Evolutionary conservation across 2,113 vertebrate species (phyloP).

Genomic region (Cisticola juncidis): DNA sequence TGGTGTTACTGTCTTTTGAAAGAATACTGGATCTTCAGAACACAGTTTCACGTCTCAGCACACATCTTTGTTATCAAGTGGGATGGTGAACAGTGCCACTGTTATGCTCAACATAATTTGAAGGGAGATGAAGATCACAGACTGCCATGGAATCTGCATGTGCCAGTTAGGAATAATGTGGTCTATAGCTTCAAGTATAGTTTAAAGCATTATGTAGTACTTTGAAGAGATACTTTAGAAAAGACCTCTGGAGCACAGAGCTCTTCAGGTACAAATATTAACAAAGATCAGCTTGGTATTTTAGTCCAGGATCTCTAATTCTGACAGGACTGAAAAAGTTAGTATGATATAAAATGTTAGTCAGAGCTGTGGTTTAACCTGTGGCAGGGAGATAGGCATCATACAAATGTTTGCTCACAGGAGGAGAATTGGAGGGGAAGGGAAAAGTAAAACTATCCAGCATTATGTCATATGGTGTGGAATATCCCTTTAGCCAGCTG

Average conservation of each 20-base stretch:
- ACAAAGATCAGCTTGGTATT: neutral
- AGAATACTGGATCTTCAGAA: neutral
- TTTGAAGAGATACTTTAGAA: neutral
- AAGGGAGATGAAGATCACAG: neutral
- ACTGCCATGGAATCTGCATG: neutral
- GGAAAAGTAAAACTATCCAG: neutral
- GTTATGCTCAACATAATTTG: neutral
- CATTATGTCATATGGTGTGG: neutral
- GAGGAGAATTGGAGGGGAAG: accelerated
- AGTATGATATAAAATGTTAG: neutral
- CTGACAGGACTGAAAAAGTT: neutral
- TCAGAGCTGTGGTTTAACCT: neutral
- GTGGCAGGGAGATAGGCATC: neutral
- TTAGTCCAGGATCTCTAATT: neutral
- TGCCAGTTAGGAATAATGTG: neutral
- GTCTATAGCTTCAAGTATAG: neutral
- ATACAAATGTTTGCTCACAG: neutral
- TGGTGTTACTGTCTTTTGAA: neutral
- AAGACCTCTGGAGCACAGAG: neutral
- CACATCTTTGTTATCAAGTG: neutral
- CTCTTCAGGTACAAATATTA: neutral
- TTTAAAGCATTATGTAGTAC: neutral
- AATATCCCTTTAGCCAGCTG: neutral
- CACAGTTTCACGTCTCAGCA: neutral
- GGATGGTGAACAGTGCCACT: neutral